These are phyloP conservation scores for Sebastolobus altivelis DNA, from an alignment of 2,797 vertebrate genomes.

Conservation along the genomic window DNA sequence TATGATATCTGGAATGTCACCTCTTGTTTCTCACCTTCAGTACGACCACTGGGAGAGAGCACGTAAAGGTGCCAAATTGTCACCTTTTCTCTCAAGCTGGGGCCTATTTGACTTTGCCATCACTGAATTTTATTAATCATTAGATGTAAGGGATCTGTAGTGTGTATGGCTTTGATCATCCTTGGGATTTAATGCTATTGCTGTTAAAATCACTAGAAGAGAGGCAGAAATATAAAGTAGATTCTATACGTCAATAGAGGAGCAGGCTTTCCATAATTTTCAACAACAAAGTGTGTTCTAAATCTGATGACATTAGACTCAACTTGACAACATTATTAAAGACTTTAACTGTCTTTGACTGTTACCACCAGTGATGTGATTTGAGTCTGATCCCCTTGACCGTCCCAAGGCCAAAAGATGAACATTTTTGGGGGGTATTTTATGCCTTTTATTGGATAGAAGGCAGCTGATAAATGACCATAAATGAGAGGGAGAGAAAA, in stretches of 20 bases:
- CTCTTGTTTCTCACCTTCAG: slow-evolving; percentile 74
- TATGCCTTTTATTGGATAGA: not conserved
- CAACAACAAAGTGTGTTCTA: not conserved
- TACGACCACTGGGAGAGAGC: slow-evolving; percentile 64
- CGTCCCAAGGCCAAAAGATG: not conserved
- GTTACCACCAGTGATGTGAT: not conserved
- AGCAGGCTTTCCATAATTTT: not conserved
- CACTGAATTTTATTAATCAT: slow-evolving; percentile 37
- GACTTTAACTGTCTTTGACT: not conserved
- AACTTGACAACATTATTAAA: too few relatives aligned
- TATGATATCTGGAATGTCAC: slow-evolving; percentile 63
- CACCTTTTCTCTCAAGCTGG: slow-evolving; percentile 63
- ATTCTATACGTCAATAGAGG: not conserved
- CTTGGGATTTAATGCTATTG: not conserved
- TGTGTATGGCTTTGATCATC: not conserved
- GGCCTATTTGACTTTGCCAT: slow-evolving; percentile 30
- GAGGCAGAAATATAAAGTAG: not conserved
- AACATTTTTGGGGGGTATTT: not conserved
- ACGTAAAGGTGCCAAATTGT: slow-evolving; percentile 59
- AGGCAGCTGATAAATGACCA: not conserved
- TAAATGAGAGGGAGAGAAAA: not conserved
- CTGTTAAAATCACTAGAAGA: not conserved
- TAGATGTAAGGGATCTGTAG: not conserved
- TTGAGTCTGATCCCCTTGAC: not conserved
- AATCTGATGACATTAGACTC: not conserved